Evolutionary conservation across 1,140 invertebrate species (phyloP), one percentile per base, ranked within the genome.

Genomic region (Apolygus lucorum): DNA sequence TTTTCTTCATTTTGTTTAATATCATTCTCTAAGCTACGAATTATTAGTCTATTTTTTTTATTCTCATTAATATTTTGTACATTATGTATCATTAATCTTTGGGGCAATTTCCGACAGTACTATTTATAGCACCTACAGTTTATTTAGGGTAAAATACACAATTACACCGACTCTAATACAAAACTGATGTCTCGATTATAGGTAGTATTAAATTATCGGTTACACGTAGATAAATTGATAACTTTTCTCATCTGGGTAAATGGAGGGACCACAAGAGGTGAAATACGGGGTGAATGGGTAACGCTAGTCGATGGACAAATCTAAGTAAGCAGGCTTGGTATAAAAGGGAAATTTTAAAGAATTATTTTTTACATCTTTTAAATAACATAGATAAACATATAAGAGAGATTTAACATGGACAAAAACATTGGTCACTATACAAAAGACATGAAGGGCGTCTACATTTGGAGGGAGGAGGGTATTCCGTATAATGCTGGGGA

Each of bases 61-160:
- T 59, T 59, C 22, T 59, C 4, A 59, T 59, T 59, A 17, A 59
- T 59, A n/a, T 59, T 59, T 59, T 59, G 11, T 17, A 59, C 11
- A 59, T 59, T 4, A 4, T 59, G 34, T 42, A 59, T 59, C 54
- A 59, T 59, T 59, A 59, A 59, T 59, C 54, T 59, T 59, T 59
- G 54, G 54, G 54, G 54, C 54, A 24, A 59, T 24, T 59, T 59
- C 11, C 22, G 54, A 59, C 54, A 59, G 54, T 17, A 59, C 54
- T 59, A 59, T 59, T 24, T 21, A 59, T 22, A 59, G 54, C 54
- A 59, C 54, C 54, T 59, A 59, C 54, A 4, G 11, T 24, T 59
- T 59, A 4, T 11, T 24, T 11, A 59, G 22, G 54, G 8, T 14
- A 59, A 59, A 59, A 22, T 17, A 59, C 54, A 24, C 54, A 21